Conservation (phyloP, 2,113 vertebrate species). For the Pomatorhinus ruficollis region DNA sequence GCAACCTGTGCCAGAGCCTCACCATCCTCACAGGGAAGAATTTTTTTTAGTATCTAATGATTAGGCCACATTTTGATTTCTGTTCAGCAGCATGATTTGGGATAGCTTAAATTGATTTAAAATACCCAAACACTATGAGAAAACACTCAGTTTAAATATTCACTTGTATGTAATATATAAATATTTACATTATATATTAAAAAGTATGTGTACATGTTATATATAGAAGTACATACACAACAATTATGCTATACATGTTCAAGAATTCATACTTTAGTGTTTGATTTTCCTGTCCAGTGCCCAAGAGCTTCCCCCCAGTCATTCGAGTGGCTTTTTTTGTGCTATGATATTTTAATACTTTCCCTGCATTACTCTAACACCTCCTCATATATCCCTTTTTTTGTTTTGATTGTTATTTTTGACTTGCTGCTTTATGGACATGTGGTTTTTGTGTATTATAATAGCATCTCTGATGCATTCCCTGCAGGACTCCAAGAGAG, state of each 20-base stretch:
- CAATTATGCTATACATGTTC: not conserved
- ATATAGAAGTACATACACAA: not conserved
- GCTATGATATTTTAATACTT: not conserved
- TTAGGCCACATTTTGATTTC: not conserved
- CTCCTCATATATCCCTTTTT: not conserved
- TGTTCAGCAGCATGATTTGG: not conserved
- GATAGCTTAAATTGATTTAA: not conserved
- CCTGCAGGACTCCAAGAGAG: slow-evolving; percentile 88
- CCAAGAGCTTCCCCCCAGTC: not conserved
- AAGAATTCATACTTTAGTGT: not conserved
- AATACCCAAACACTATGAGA: not conserved
- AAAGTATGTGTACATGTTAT: not conserved
- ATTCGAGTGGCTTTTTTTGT: not conserved
- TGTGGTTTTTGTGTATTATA: not conserved
- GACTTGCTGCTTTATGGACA: not conserved
- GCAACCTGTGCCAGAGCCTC: not conserved
- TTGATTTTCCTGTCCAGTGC: not conserved
- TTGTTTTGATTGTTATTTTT: not conserved
- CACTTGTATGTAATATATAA: not conserved
- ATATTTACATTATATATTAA: not conserved
- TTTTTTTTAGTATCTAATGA: not conserved
- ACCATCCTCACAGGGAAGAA: not conserved
- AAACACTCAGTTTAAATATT: not conserved
- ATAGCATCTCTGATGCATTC: slow-evolving; percentile 49
- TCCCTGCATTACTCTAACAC: not conserved